Evolutionary conservation across 2,797 vertebrate species (phyloP).

Genomic region (Smutsia gigantea): DNA sequence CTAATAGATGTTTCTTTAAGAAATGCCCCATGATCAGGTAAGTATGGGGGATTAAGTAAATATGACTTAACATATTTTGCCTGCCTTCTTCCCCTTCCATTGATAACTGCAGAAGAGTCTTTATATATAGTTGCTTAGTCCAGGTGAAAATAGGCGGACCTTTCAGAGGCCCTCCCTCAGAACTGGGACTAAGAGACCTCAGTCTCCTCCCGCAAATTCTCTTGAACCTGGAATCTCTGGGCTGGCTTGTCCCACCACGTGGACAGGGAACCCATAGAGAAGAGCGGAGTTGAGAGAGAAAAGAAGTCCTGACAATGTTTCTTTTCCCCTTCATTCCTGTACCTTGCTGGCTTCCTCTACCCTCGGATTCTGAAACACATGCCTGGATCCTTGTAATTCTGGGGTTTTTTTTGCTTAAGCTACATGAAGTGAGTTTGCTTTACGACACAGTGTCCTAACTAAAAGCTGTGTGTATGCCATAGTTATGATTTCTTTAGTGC

Average conservation of each 20-base stretch:
- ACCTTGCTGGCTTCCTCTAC: not conserved
- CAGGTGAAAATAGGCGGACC: not conserved
- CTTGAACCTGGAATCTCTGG: not conserved
- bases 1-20: not conserved
- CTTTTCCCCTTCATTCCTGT: not conserved
- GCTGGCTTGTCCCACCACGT: not conserved
- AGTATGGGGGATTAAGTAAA: not conserved
- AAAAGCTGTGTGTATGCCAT: not conserved
- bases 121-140: not conserved
- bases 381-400: not conserved
- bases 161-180: not conserved
- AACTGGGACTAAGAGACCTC: not conserved
- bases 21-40: not conserved
- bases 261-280: not conserved
- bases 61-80: not conserved
- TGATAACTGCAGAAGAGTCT: not conserved
- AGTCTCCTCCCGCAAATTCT: not conserved
- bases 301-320: not conserved
- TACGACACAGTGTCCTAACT: not conserved
- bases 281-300: not conserved
- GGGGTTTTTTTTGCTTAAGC: not conserved
- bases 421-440: conserved; percentile 1
- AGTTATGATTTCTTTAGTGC: conserved; percentile 13
- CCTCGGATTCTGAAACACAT: not conserved
- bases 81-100: not conserved